Conservation (phyloP, 2,888 invertebrate genomes). For the Epirrita christyi region DNA sequence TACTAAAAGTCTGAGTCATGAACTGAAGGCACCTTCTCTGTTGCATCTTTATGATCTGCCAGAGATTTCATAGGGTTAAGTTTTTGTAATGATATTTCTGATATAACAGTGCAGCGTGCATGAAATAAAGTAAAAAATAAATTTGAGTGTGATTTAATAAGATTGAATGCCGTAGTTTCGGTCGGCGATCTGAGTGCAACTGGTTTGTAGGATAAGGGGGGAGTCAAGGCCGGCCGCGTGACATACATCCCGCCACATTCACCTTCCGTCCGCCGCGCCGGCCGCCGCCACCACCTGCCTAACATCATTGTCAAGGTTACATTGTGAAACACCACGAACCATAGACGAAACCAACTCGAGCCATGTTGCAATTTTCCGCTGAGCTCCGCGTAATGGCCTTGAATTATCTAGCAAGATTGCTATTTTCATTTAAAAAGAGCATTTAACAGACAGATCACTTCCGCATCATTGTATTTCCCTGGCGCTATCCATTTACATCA, state of each 20-base stretch:
- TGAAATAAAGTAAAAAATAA: conserved; percentile 1
- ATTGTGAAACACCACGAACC: conserved; percentile 70
- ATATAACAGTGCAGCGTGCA: conserved; percentile 1
- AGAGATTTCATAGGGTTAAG: background rate
- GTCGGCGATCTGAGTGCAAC: conserved; percentile 50
- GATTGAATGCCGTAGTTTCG: conserved; percentile 38
- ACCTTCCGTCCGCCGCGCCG: conserved; percentile 71
- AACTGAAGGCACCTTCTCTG: conserved; percentile 26
- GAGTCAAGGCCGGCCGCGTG: conserved; percentile 78
- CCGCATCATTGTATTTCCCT: conserved; percentile 39
- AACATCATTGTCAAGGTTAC: conserved; percentile 79
- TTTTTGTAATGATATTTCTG: background rate
- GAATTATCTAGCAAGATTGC: conserved; percentile 45
- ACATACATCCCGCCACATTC: conserved; percentile 79
- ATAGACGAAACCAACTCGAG: conserved; percentile 61
- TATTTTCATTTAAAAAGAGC: conserved; percentile 38
- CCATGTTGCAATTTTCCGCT: conserved; percentile 59
- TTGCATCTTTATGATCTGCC: conserved; percentile 24
- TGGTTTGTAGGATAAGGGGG: conserved; percentile 65
- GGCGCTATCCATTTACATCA: conserved; percentile 10
- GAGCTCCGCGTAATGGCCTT: conserved; percentile 56
- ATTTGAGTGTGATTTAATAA: conserved; percentile 29
- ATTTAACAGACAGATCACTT: conserved; percentile 30
- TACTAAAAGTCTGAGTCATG: conserved; percentile 34
- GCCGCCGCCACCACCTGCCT: conserved; percentile 61